These are phyloP conservation scores for Drosophila ficusphila DNA, from an alignment of 1,140 invertebrate genomes.

Conservation along the genomic window DNA sequence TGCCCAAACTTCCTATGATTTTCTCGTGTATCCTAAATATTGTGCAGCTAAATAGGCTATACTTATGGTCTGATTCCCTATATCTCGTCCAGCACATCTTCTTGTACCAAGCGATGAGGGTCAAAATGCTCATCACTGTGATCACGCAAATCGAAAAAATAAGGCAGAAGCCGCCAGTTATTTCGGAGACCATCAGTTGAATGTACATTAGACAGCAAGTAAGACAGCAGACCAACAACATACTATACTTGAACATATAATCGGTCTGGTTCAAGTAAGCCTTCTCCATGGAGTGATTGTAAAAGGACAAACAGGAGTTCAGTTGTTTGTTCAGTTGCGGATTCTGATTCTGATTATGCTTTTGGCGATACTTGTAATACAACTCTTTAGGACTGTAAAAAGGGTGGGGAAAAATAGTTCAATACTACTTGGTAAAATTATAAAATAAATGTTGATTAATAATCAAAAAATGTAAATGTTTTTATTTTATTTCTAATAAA, in stretches of 20 bases:
- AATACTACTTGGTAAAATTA: no score
- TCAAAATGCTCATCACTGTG: constrained; percentile 42
- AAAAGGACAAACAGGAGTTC: constrained; percentile 53
- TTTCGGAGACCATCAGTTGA: neutral
- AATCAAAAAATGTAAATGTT: no score
- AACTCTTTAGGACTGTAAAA: neutral
- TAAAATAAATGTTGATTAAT: no score
- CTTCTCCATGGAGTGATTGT: constrained; percentile 50
- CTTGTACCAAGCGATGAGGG: constrained; percentile 83
- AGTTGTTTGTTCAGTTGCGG: no score
- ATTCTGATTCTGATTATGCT: no score
- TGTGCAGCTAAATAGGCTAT: constrained; percentile 86
- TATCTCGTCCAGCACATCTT: constrained; percentile 84
- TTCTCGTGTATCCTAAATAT: constrained; percentile 62
- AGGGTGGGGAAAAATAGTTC: neutral
- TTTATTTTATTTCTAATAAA: no score
- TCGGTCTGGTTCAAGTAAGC: constrained; percentile 63
- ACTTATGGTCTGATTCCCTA: constrained; percentile 74
- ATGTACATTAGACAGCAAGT: constrained; percentile 2
- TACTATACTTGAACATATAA: constrained; percentile 71
- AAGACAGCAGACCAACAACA: constrained; percentile 34
- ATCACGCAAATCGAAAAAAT: neutral
- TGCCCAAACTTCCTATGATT: constrained; percentile 25
- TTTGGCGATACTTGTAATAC: neutral
- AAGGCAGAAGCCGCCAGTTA: accelerated